Evolutionary conservation across 1,140 invertebrate species (phyloP), one percentile per base, ranked within the genome.

Genomic region (Tigriopus japonicus): DNA sequence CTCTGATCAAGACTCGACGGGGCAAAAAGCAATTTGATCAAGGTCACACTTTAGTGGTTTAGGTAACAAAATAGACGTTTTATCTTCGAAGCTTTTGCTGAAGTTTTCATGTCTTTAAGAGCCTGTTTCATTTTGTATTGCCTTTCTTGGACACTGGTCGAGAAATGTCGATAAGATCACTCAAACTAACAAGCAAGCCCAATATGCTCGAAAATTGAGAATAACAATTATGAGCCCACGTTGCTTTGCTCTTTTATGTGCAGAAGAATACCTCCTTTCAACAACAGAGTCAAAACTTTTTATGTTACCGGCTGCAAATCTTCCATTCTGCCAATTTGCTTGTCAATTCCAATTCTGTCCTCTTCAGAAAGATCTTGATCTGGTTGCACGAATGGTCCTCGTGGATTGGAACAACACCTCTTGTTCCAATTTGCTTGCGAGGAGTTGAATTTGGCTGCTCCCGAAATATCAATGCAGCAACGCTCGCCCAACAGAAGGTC

Each of bases 371-470:
- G 23, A 43, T 58, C 55, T 13, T 15, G 13, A 17, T 28, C 28
- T 28, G 42, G 35, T 42, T 40, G 28, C 7, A 58, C 55, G 12
- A 58, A 19, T 40, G 55, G 55, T n/a, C 55, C 55, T 15, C n/a
- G 28, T 23, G 2, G 23, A 41, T 58, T 58, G 55, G 23, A 23
- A 23, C 55, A 58, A 24, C 55, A 58, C 17, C 21, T n/a, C 28
- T 58, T 58, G 55, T 58, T 19, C 55, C 55, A 58, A 41, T 58
- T 58, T 28, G 55, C 21, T 17, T 14, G 23, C 9, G 55, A 42
- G 15, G 55, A 43, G 15, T 41, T 17, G 55, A 58, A 58, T 19
- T 24, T 17, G 15, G 28, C 14, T 12, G 55, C 55, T 12, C 55
- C 55, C 28, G 15, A 41, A 17, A 58, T 42, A 42, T 58, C 28